These are phyloP conservation scores for Cosmopolites sordidus DNA, from an alignment of 2,888 invertebrate genomes.

Conservation along the genomic window DNA sequence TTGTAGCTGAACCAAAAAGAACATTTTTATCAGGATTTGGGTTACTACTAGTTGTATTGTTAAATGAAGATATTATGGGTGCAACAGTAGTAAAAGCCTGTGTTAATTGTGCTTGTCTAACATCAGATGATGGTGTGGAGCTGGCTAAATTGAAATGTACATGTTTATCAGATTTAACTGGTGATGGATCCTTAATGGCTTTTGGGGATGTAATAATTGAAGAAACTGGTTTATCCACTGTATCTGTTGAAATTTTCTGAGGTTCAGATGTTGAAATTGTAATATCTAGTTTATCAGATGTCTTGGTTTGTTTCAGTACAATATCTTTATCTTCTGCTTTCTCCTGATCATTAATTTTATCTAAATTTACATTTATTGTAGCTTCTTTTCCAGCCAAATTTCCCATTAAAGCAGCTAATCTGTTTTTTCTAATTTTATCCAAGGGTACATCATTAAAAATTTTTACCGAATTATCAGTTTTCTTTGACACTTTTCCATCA, in stretches of 20 bases:
- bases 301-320: background rate
- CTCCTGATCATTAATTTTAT: background rate
- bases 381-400: slow-evolving; percentile 48
- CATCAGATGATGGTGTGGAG: slow-evolving; percentile 5
- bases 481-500: slow-evolving; percentile 9
- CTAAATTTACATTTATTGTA: too few species aligned
- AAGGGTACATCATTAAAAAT: slow-evolving; percentile 42
- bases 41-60: slow-evolving; percentile 8
- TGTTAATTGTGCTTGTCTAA: background rate
- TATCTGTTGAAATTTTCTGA: slow-evolving; percentile 3
- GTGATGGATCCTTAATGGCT: slow-evolving; percentile 30
- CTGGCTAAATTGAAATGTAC: slow-evolving; percentile 37
- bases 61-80: slow-evolving; percentile 8
- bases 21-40: slow-evolving; percentile 10
- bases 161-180: slow-evolving; percentile 36
- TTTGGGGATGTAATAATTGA: slow-evolving; percentile 37
- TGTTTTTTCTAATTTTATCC: slow-evolving; percentile 41
- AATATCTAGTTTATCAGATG: background rate
- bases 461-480: slow-evolving; percentile 27
- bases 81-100: slow-evolving; percentile 7
- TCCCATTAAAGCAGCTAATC: slow-evolving; percentile 42
- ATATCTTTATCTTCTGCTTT: background rate
- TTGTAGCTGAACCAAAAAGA: background rate
- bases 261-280: background rate
- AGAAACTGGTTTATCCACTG: slow-evolving; percentile 25